phyloP scores from a whole-genome alignment of 1,140 invertebrate genomes.

The Araneus ventricosus region DNA sequence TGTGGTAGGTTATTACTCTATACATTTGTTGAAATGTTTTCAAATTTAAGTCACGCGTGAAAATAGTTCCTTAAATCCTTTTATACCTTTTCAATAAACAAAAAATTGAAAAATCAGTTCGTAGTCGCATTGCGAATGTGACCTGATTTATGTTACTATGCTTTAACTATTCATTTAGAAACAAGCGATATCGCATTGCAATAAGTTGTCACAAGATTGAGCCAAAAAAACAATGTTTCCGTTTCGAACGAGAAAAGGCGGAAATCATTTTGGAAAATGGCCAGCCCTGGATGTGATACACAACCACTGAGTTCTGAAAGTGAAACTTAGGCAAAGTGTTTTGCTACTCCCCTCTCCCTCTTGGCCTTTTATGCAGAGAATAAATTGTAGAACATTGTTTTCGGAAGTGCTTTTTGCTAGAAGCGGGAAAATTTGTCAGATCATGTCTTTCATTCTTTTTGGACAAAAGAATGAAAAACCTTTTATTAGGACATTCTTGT shows the following conservation, averaged over 20 bases:
- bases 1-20: too few species aligned
- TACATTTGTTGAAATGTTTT: too few species aligned
- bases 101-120: too few species aligned
- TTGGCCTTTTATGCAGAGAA: background rate
- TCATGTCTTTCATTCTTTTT: background rate
- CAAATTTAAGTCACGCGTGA: too few species aligned
- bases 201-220: background rate
- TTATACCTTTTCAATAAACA: too few species aligned
- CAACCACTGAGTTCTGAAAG: background rate
- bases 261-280: background rate
- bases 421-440: background rate
- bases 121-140: too few species aligned
- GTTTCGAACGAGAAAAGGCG: background rate
- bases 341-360: background rate
- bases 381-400: background rate
- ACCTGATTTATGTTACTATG: too few species aligned
- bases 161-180: background rate
- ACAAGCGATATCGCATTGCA: background rate
- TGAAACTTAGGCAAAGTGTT: background rate
- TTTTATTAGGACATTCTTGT: background rate
- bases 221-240: background rate
- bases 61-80: too few species aligned
- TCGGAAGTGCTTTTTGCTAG: background rate
- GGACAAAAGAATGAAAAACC: constrained; percentile 2
- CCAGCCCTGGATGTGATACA: background rate